Evolutionary conservation across 2,113 vertebrate species (phyloP).

Genomic region (Prunella fulvescens): DNA sequence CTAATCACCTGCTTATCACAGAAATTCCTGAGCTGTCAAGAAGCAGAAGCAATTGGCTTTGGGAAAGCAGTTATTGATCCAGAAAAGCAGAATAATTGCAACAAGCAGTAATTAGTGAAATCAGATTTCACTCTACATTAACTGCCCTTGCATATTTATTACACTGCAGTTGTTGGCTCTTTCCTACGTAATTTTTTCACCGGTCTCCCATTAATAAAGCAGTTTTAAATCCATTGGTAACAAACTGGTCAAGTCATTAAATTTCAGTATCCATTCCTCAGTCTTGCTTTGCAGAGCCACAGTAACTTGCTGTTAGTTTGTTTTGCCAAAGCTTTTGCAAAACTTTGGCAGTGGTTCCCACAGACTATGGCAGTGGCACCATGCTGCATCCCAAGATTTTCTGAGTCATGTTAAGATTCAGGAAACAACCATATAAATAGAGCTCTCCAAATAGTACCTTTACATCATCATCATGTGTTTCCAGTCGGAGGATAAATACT

Average conservation of each 20-base stretch:
- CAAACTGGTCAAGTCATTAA: background rate
- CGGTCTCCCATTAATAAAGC: background rate
- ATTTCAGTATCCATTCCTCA: background rate
- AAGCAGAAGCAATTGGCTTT: background rate
- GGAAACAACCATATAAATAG: conserved; percentile 50
- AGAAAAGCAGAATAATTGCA: background rate
- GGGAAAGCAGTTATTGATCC: background rate
- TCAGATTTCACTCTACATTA: background rate
- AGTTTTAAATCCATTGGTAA: background rate
- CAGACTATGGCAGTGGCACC: background rate
- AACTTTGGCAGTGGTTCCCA: background rate
- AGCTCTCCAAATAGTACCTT: conserved; percentile 42
- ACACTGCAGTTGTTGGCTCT: background rate
- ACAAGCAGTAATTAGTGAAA: background rate
- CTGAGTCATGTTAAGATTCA: background rate
- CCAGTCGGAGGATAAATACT: background rate
- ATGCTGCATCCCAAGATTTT: background rate
- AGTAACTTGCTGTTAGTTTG: background rate
- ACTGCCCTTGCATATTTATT: background rate
- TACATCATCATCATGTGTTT: conserved; percentile 59
- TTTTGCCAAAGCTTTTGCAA: background rate
- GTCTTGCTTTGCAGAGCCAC: background rate
- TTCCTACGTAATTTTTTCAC: background rate
- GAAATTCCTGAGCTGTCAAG: background rate
- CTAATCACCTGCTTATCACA: background rate